A percentile compares a stretch with the other conserved stretches of the same genome.
phyloP scores from a whole-genome alignment of 2,797 vertebrate species.

The Toxotes lorentzi region DNA sequence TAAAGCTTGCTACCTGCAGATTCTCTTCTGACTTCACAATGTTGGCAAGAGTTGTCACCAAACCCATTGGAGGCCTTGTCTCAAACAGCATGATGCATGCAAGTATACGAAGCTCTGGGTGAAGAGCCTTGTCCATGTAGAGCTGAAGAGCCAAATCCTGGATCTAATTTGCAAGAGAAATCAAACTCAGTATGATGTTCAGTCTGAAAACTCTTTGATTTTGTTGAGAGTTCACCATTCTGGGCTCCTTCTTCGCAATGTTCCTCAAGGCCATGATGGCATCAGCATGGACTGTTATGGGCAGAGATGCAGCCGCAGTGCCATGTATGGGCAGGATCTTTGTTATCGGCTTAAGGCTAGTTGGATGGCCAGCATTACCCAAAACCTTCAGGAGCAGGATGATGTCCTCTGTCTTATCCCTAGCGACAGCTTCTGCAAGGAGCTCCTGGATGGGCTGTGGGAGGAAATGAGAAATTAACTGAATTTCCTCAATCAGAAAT shows the following conservation, averaged over 20 bases:
- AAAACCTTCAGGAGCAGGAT: slow-evolving; percentile 83
- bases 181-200: slow-evolving; percentile 2
- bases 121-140: slow-evolving; percentile 82
- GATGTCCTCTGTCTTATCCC: slow-evolving; percentile 70
- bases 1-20: slow-evolving; percentile 88
- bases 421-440: slow-evolving; percentile 70
- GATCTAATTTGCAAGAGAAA: slow-evolving; percentile 78
- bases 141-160: slow-evolving; percentile 86
- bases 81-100: slow-evolving; percentile 87
- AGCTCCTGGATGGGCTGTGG: slow-evolving; percentile 82
- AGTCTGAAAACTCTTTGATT: background rate
- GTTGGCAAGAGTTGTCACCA: slow-evolving; percentile 81
- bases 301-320: slow-evolving; percentile 69
- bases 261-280: slow-evolving; percentile 84
- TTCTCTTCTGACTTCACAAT: slow-evolving; percentile 85
- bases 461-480: slow-evolving; percentile 1
- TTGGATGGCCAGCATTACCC: slow-evolving; percentile 84
- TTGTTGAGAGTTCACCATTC: slow-evolving; percentile 64
- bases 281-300: slow-evolving; percentile 79
- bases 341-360: slow-evolving; percentile 66
- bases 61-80: slow-evolving; percentile 82
- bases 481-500: slow-evolving; percentile 3
- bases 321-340: slow-evolving; percentile 79
- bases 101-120: slow-evolving; percentile 81
- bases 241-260: slow-evolving; percentile 83